Conservation (phyloP, 2,797 vertebrate genomes). For the Crenichthys baileyi region DNA sequence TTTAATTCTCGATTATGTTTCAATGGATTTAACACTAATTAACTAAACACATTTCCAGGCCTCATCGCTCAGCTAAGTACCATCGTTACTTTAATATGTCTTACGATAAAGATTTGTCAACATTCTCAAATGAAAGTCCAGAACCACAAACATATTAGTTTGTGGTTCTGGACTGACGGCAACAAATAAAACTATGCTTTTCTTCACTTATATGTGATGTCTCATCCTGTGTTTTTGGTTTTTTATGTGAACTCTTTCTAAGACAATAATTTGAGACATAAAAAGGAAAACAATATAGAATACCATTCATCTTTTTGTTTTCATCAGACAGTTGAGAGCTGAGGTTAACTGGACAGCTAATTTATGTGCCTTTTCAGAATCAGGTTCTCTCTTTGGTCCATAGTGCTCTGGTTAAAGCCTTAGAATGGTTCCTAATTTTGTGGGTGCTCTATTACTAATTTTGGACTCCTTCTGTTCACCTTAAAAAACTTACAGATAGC, state of each 20-base stretch:
- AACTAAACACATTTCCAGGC: no score
- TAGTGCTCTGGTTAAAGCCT: background rate
- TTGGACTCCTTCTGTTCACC: background rate
- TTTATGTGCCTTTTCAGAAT: background rate
- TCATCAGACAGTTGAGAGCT: background rate
- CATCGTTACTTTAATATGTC: no score
- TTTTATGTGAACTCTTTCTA: background rate
- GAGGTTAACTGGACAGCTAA: background rate
- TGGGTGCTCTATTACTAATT: background rate
- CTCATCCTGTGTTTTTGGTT: background rate
- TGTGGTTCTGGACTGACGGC: background rate
- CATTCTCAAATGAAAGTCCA: background rate
- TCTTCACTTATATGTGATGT: background rate
- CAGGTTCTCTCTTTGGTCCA: background rate
- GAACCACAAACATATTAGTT: background rate
- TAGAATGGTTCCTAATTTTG: background rate
- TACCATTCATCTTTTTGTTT: background rate
- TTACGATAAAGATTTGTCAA: no score
- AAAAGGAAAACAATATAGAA: background rate
- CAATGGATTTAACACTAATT: background rate
- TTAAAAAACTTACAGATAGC: background rate
- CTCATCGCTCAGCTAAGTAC: no score
- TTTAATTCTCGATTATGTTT: background rate
- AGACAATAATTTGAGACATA: background rate
- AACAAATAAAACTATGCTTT: background rate